Base-by-base conservation (phyloP, 1,140 invertebrate species). In the Micrasema longulum region DNA sequence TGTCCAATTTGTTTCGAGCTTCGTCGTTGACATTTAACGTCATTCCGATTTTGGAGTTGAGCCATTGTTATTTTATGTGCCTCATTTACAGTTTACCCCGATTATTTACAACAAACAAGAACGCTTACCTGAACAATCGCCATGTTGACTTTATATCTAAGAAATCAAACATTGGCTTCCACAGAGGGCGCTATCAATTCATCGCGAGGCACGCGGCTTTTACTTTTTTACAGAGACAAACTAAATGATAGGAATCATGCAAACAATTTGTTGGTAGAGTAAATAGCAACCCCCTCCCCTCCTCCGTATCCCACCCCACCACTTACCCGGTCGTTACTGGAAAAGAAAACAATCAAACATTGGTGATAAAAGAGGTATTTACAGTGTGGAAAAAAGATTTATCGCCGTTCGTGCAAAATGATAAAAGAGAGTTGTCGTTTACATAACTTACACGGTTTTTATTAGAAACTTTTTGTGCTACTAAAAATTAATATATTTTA, bases 61-160 rank as follows among this genome's bases (percentile, higher is more conserved):
- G n/a, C n/a, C n/a, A n/a, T n/a, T n/a, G n/a, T n/a, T n/a, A n/a
- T n/a, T n/a, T n/a, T n/a, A n/a, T n/a, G n/a, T n/a, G n/a, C n/a
- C n/a, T n/a, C 71, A 74, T 74, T 74, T 74, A 71, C 71, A 67
- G 53, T 70, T 70, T 74, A 62, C 62, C 62, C 67, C 50, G 48
- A 57, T 53, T 71, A 68, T 71, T 75, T 71, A 75, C 69, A 45
- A 69, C 64, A 75, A 71, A 75, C 69, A 75, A 62, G n/a, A 47
- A 35, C 47, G 35, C 47, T 64, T 36, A 74, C 72, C 72, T 75
- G 73, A 69, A 55, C 60, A 36, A 64, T 47, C 50, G 38, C 43
- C 36, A 47, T 75, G 69, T 75, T 75, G 69, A 69, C 65, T 68
- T 71, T 47, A 71, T 75, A 75, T 75, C 73, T 71, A 68, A 75